phyloP scores from a whole-genome alignment of 2,797 vertebrate genomes.

The Sparidentex hasta region DNA sequence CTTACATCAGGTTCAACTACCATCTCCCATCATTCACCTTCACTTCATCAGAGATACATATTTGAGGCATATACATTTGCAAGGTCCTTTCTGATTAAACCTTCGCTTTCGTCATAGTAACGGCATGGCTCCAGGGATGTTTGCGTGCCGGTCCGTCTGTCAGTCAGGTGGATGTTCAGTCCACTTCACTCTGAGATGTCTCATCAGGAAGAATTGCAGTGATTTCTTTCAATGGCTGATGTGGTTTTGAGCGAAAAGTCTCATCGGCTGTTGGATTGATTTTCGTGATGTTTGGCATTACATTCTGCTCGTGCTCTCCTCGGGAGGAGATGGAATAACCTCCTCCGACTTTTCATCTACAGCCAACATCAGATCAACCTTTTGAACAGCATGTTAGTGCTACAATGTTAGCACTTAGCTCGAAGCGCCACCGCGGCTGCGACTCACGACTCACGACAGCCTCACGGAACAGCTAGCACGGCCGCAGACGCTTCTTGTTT shows the following conservation, averaged over 20 bases:
- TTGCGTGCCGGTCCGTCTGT: too few species aligned
- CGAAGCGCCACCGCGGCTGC: neutral
- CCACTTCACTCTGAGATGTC: too few species aligned
- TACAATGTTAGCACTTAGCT: neutral
- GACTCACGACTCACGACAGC: neutral
- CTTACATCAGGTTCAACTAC: neutral
- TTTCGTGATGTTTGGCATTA: neutral
- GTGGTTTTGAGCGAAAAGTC: neutral
- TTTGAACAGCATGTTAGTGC: neutral
- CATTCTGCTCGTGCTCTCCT: neutral
- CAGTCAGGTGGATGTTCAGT: too few species aligned
- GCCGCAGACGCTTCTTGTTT: neutral
- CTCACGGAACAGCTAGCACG: neutral
- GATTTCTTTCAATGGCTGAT: neutral
- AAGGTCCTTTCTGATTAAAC: neutral
- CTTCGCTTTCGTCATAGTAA: too few species aligned
- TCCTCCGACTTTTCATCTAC: neutral
- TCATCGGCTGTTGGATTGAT: neutral
- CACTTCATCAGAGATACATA: neutral
- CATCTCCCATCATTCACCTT: neutral
- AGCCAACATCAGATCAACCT: neutral
- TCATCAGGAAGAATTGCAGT: too few species aligned
- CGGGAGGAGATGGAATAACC: neutral
- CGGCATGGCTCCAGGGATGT: too few species aligned
- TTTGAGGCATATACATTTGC: neutral